Evolutionary conservation across 2,888 invertebrate genomes (phyloP).

Genomic region (Agriopis aurantiaria): DNA sequence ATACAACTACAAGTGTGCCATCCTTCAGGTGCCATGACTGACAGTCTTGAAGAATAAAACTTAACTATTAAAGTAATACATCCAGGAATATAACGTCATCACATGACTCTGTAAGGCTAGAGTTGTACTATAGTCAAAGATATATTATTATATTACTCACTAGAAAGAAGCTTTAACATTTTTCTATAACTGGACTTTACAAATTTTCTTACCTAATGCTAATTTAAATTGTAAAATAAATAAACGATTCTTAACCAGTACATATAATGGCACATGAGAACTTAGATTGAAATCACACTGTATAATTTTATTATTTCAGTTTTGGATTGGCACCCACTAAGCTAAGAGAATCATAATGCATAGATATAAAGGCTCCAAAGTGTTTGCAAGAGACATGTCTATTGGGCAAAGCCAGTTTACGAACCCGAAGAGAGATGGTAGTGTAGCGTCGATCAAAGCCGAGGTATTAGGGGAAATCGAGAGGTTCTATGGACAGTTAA

Average conservation of each 20-base stretch:
- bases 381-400: no score
- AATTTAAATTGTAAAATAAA: conserved; percentile 23
- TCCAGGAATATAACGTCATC: conserved; percentile 51
- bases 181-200: conserved; percentile 59
- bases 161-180: conserved; percentile 63
- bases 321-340: conserved; percentile 7
- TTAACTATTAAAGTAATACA: conserved; percentile 54
- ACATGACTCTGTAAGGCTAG: conserved; percentile 75
- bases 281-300: conserved; percentile 42
- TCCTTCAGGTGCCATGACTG: conserved; percentile 57
- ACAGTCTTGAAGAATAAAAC: conserved; percentile 69
- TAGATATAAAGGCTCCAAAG: neutral
- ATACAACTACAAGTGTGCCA: conserved; percentile 56
- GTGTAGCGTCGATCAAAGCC: no score
- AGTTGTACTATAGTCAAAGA: conserved; percentile 78
- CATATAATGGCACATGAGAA: conserved; percentile 73
- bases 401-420: no score
- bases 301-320: conserved; percentile 5
- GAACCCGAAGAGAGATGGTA: no score
- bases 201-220: conserved; percentile 53
- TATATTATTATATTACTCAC: conserved; percentile 43
- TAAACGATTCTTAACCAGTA: conserved; percentile 51
- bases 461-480: no score
- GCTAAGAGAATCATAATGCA: neutral
- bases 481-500: no score